Evolutionary conservation across 2,888 invertebrate species (phyloP), one percentile per base, ranked within the genome.

Genomic region (Margaritifera margaritifera): DNA sequence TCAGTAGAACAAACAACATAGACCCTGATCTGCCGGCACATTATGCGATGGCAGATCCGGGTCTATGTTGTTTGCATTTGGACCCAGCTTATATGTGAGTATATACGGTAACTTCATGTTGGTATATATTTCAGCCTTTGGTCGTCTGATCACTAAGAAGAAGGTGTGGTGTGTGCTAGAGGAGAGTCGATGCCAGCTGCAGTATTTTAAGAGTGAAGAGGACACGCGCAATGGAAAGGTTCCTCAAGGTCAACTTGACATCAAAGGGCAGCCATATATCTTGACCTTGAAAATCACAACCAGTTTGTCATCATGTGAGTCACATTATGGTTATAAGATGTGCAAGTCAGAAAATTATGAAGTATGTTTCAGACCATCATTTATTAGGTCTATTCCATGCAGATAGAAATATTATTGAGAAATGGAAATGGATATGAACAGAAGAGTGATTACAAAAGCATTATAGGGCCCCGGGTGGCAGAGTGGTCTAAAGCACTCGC

Each of bases 241-340:
- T 8, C 86, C 90, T 2, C 74, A 84, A 22, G 88, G 87, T 20
- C 68, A 72, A 64, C 83, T 90, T 55, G 85, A 88, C 67, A 80
- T 90, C 42, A 74, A 82, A 54, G 86, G 20, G 86, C 90, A 0
- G 2, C 89, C 61, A 90, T 90, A 66, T 85, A 87, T 15, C 82
- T 90, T 22, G 88, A 87, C 68, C 80, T 88, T 22, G 86, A 88
- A 64, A 84, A 88, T 61, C 82, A 85, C 22, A 90, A 90, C 78
- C 90, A 90, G 81, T 90, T 90, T 74, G 83, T 89, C 56, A 82
- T 90, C 56, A 81, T 87, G 90, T 90, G 80, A 86, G 87, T 84
- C 27, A 19, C 27, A 2, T 1, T 56, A 6, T 27, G 60, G 60
- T 27, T 18, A 18, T 60, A 22, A 19, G 50, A n/a, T 42, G n/a